Base-by-base conservation (phyloP, 2,888 invertebrate species). In the Dolomedes plantarius region DNA sequence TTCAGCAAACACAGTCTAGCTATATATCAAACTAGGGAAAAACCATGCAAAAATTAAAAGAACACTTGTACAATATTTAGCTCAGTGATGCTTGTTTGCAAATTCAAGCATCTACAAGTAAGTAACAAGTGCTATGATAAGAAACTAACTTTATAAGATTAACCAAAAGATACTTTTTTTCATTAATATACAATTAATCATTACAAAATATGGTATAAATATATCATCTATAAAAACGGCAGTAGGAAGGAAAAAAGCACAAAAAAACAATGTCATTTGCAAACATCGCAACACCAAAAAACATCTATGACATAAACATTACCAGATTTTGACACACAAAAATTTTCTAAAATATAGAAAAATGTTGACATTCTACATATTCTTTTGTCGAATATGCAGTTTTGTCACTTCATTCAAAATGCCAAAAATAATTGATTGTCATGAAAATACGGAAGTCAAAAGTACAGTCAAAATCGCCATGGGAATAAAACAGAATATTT, bases 51-150 rank as follows among this genome's bases (percentile, higher is more conserved):
- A n/a, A 65, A 65, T 7, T 65, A 65, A 29, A 31, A 65, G 11
- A 31, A 31, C 31, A 62, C 65, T 23, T 56, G 23, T 56, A 19
- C 39, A 41, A 41, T 27, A 36, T 69, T 69, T 69, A 69, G 69
- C 69, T 69, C 69, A 69, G 69, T 69, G 69, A 69, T 69, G 36
- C 36, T 69, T 69, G 69, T 41, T 19, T 41, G 69, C 69, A 69
- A 41, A 41, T 69, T 27, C 69, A 69, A 41, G 69, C 39, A 69
- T 27, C 69, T 56, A 23, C 19, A 19, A 23, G 23, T 5, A 19
- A 23, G 23, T 5, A 3, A 23, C 23, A 56, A 19, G 56, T 56
- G 56, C 56, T 46, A 36, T 36, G 9, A 9, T 36, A 36, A n/a
- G 5, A 36, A 7, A 36, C 36, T 36, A 36, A 36, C 36, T 36